phyloP scores from a whole-genome alignment of 2,888 invertebrate species.

The Keiferia lycopersicella region DNA sequence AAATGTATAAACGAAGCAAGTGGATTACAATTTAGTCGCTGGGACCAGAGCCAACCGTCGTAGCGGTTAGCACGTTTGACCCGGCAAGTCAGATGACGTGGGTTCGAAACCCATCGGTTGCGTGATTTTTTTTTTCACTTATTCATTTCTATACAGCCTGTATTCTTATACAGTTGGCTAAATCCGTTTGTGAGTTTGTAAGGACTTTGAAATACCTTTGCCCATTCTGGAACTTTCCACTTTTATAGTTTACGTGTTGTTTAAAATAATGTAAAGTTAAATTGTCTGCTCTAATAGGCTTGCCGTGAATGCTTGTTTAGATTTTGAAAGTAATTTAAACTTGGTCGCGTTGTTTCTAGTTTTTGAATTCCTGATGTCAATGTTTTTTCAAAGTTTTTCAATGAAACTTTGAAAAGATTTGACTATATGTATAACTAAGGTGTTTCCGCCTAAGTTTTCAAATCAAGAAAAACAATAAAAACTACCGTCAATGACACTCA shows the following conservation, averaged over 20 bases:
- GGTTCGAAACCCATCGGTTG: too few species aligned
- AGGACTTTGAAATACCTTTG: neutral
- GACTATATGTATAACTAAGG: too few species aligned
- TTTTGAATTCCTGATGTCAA: neutral
- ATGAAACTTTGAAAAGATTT: neutral
- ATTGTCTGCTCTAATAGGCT: constrained; percentile 15
- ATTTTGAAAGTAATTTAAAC: constrained; percentile 35
- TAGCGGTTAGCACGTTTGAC: too few species aligned
- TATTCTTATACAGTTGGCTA: neutral
- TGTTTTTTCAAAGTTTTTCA: neutral
- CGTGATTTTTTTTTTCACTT: too few species aligned
- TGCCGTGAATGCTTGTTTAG: neutral
- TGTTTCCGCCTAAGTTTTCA: too few species aligned
- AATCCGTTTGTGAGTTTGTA: neutral
- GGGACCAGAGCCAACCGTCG: too few species aligned
- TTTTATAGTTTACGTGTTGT: constrained; percentile 6
- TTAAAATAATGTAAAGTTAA: constrained; percentile 14
- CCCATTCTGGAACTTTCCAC: neutral
- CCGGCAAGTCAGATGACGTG: too few species aligned
- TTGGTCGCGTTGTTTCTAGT: constrained; percentile 21
- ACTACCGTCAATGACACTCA: too few species aligned
- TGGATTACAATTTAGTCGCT: too few species aligned
- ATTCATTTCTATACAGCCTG: too few species aligned
- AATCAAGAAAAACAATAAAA: too few species aligned
- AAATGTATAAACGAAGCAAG: too few species aligned